phyloP scores from a whole-genome alignment of 1,140 invertebrate genomes.

The Solen grandis region DNA sequence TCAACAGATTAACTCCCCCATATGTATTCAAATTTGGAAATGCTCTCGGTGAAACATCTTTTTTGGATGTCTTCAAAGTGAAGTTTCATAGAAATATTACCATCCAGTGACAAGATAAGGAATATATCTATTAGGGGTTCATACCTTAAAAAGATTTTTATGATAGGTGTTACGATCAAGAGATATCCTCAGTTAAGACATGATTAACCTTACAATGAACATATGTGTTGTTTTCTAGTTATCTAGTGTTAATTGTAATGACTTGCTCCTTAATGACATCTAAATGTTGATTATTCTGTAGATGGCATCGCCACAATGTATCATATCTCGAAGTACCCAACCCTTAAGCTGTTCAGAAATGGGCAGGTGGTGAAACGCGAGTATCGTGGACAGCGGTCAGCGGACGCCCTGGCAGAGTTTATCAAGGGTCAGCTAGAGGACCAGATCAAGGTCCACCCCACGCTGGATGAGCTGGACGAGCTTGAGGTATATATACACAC shows the following conservation, averaged over 20 bases:
- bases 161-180: background rate
- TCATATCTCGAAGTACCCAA: slow-evolving; percentile 99
- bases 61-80: too few relatives aligned
- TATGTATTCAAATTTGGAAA: too few relatives aligned
- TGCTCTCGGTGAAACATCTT: too few relatives aligned
- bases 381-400: slow-evolving; percentile 90
- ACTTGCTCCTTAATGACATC: slow-evolving; percentile 13
- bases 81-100: too few relatives aligned
- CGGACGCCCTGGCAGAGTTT: slow-evolving; percentile 93
- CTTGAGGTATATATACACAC: slow-evolving; percentile 87
- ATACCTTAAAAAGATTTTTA: background rate
- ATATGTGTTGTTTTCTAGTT: background rate
- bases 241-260: background rate
- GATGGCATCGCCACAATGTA: slow-evolving; percentile 92
- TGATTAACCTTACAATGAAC: background rate
- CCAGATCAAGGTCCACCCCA: slow-evolving; percentile 90
- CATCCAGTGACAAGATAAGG: background rate
- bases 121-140: background rate
- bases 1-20: too few relatives aligned
- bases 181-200: background rate
- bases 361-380: slow-evolving; percentile 96
- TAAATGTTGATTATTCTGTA: slow-evolving; percentile 71
- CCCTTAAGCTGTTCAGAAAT: slow-evolving; percentile 97
- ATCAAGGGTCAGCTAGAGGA: slow-evolving; percentile 94
- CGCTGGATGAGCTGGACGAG: slow-evolving; percentile 88